These are phyloP conservation scores for Triops longicaudatus DNA, from an alignment of 1,140 invertebrate species.

Conservation along the genomic window DNA sequence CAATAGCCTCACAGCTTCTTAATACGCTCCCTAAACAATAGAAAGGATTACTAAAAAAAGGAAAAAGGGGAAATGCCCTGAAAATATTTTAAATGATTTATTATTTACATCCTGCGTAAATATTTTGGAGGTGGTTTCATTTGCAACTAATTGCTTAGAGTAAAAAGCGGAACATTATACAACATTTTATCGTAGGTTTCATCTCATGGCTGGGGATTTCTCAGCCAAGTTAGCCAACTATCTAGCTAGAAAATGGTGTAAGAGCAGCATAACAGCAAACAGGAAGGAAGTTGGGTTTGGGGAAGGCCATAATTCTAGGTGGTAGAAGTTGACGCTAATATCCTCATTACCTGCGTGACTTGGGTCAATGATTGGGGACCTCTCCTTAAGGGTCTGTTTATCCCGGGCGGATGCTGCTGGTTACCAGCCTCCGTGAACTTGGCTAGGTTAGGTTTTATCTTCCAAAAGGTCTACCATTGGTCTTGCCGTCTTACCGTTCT, in stretches of 20 bases:
- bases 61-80: too few species aligned
- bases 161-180: too few species aligned
- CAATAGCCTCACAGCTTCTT: background rate
- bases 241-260: background rate
- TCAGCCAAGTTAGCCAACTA: background rate
- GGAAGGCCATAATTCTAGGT: background rate
- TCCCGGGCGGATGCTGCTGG: background rate
- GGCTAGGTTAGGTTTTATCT: too few species aligned
- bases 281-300: background rate
- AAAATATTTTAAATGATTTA: too few species aligned
- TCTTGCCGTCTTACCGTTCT: background rate
- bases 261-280: background rate
- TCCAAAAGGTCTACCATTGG: background rate
- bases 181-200: too few species aligned
- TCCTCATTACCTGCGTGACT: conserved; percentile 9
- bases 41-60: too few species aligned
- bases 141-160: too few species aligned
- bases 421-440: background rate
- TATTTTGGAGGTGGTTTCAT: too few species aligned
- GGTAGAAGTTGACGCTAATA: background rate
- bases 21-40: too few species aligned
- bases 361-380: background rate
- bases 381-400: background rate
- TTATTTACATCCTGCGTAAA: too few species aligned
- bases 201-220: too few species aligned